Evolutionary conservation across 2,797 vertebrate species (phyloP), one percentile per base, ranked within the genome.

Genomic region (Sardinella longiceps): DNA sequence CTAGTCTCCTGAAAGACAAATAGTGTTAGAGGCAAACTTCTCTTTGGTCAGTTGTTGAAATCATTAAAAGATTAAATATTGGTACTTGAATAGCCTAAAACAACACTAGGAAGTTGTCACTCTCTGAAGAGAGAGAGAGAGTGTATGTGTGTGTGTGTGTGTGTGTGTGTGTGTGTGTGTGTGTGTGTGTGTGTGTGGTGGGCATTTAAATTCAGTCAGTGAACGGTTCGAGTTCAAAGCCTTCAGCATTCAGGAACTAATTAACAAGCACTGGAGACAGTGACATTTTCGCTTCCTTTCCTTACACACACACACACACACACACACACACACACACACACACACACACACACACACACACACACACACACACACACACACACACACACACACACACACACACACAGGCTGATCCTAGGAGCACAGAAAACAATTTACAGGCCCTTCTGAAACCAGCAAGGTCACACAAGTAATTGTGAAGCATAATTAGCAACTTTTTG

Each of bases 401-500:
- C 25, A 28, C 23, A 43, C 82, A 89, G 84, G 82, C 83, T 88
- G 90, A 86, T 90, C 91, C 85, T 81, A 84, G 88, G 90, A 88
- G 81, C 90, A 90, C 63, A 58, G 82, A 20, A 91, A 90, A 89
- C 80, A 51, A 81, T 53, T 84, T 74, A 45, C 46, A 80, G 39
- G 23, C 85, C 83, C 83, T 87, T 87, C 83, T 87, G 50, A 81
- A 77, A 53, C 50, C 50, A 66, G 66, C 91, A 90, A 92, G 90
- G 91, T 90, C 90, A 90, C 63, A 77, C 4, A 20, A 82, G 82
- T 87, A 91, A 92, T 86, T 88, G 80, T 48, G 83, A 82, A 88
- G 88, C 86, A 88, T 91, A 89, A 93, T 92, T 74, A 91, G 86
- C 82, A 89, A 87, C 53, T 89, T 89, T 89, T 88, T 77, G 33